Evolutionary conservation across 2,113 vertebrate species (phyloP).

Genomic region (Myrmophylax atrothorax): DNA sequence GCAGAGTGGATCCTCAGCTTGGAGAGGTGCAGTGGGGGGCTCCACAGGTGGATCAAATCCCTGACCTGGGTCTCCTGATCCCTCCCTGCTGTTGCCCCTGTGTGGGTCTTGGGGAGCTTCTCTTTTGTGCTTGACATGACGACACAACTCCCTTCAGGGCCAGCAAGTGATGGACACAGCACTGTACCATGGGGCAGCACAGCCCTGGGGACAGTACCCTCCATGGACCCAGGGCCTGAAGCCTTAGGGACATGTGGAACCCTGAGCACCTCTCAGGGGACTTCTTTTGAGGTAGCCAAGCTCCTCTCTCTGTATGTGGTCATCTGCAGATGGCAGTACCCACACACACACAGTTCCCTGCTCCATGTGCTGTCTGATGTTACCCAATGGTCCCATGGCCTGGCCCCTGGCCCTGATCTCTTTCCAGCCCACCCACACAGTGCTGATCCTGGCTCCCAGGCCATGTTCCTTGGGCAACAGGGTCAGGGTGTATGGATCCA

Average conservation of each 20-base stretch:
- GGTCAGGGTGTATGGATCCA: not conserved
- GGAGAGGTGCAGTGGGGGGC: accelerated
- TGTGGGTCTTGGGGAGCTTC: not conserved
- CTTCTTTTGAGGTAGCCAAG: accelerated
- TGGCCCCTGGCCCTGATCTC: not conserved
- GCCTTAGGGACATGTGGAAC: not conserved
- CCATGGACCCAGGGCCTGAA: not conserved
- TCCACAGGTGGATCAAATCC: not conserved
- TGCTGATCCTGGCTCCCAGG: not conserved
- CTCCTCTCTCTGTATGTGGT: not conserved
- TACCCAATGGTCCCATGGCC: not conserved
- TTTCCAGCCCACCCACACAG: not conserved
- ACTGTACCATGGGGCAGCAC: not conserved
- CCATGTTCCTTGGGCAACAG: accelerated
- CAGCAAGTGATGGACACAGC: not conserved
- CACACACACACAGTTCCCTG: not conserved
- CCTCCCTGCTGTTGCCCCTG: not conserved
- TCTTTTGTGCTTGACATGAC: not conserved
- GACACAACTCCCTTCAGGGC: accelerated
- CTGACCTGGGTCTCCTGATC: not conserved
- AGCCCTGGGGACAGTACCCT: accelerated
- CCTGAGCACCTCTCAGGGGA: not conserved
- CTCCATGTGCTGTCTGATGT: not conserved
- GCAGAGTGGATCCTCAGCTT: not conserved
- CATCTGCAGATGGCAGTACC: slow-evolving; percentile 21